Conservation (phyloP, 2,797 vertebrate species). For the Acanthurus leucopareius region DNA sequence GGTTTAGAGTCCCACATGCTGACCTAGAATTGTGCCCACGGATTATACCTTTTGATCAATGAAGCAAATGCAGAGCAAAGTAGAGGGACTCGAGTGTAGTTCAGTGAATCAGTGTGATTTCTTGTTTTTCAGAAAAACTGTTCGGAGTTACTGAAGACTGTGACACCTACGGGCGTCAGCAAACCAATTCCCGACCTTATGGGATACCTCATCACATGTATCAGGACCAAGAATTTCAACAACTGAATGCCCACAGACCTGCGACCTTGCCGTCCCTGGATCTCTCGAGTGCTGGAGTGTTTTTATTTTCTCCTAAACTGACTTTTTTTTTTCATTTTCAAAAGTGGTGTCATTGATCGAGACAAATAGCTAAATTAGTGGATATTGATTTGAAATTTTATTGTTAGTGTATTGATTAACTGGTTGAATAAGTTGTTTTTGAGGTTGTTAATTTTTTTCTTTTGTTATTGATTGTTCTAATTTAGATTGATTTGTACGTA, state of each 20-base stretch:
- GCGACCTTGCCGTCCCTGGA: not conserved
- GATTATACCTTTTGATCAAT: not conserved
- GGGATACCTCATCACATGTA: rapidly evolving
- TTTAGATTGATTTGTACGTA: not conserved
- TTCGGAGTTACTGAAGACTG: rapidly evolving
- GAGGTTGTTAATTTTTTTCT: no score
- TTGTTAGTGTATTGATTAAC: not conserved
- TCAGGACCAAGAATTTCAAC: rapidly evolving
- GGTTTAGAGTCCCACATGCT: not conserved
- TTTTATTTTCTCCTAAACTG: not conserved
- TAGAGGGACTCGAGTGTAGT: not conserved
- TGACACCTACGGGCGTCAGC: rapidly evolving
- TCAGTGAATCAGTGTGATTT: not conserved
- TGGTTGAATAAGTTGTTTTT: not conserved
- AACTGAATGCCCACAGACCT: not conserved
- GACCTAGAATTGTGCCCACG: not conserved
- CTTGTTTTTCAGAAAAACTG: slow-evolving; percentile 55
- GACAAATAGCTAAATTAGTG: not conserved
- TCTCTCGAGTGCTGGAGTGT: not conserved
- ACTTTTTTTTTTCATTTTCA: not conserved
- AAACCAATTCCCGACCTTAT: slow-evolving; percentile 3
- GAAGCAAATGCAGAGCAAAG: not conserved
- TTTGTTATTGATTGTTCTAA: not conserved
- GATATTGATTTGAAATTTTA: not conserved
- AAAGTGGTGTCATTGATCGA: not conserved